Base-by-base conservation (phyloP, 2,113 vertebrate genomes). In the Callipepla californica region DNA sequence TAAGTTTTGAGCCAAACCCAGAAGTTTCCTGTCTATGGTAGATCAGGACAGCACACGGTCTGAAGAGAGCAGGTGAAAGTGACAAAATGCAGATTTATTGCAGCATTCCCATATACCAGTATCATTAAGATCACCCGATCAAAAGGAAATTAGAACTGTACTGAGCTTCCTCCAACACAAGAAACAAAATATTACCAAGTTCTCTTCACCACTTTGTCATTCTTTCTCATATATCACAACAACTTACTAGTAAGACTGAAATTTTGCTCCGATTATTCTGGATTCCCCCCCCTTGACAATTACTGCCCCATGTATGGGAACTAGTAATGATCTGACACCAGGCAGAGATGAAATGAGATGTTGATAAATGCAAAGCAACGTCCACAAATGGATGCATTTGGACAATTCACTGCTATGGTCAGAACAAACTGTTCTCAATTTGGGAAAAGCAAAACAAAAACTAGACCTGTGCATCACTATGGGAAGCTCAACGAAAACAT, bases 361-460 rank as follows among this genome's bases (percentile, higher is more conserved):
- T 3, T 61, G 45, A 85, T 0, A 34, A 93, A 93, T 62, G 78
- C 74, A 95, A 82, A 92, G 25, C 53, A 84, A 50, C 15, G 40
- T 53, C 87, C 53, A 86, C 20, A 48, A 68, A 74, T 76, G 59
- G 47, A 90, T 79, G 79, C 65, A 89, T 84, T 65, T 25, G 30
- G 69, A 76, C n/a, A 76, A 50, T n/a, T 87, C 2, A 1, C 12
- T 79, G 36, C 40, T 66, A 30, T 51, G 47, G 58, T 65, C 67
- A 55, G 21, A 89, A 59, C 13, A n/a, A 94, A 70, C 45, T 79
- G 23, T 40, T 87, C 89, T 4, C 45, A 82, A 44, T 22, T 32
- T 21, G 32, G 38, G 42, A 82, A 82, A 90, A 93, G 45, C 70
- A 81, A 77, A 77, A 38, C 36, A 89, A 85, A 92, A 82, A 23